A percentile compares a stretch with the other conserved stretches of the same genome.
phyloP scores from a whole-genome alignment of 64 coral and sea anemone species.

The Pocillopora damicornis region DNA sequence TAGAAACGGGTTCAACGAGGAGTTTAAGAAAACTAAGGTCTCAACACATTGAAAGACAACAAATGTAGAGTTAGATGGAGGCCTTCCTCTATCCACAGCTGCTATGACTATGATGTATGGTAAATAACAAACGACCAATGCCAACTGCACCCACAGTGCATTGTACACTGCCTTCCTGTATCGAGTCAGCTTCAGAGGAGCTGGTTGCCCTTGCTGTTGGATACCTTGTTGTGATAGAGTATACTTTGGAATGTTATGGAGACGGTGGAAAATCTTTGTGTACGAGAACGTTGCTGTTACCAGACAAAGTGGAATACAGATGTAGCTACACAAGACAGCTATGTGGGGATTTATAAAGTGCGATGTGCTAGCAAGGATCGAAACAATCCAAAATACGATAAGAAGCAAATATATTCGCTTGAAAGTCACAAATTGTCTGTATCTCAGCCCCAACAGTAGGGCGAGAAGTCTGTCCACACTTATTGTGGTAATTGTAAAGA shows the following conservation, averaged over 20 bases:
- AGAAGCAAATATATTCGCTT: not conserved
- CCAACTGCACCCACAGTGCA: not conserved
- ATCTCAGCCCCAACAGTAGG: too few species aligned
- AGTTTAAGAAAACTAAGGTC: not conserved
- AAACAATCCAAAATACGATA: not conserved
- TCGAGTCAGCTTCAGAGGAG: not conserved
- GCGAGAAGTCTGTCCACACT: too few species aligned
- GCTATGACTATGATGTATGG: not conserved
- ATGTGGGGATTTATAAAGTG: not conserved
- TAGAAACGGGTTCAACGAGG: not conserved
- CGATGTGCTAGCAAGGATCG: not conserved
- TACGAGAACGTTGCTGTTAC: not conserved
- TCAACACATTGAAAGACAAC: not conserved
- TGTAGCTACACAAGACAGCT: not conserved
- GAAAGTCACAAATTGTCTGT: not conserved
- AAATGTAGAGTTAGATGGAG: not conserved
- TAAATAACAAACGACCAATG: not conserved
- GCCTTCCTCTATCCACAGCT: not conserved
- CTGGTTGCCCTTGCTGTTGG: not conserved
- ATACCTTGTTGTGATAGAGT: not conserved
- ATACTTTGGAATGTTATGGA: not conserved
- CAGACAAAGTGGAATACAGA: not conserved
- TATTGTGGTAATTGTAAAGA: too few species aligned
- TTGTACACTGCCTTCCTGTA: not conserved
- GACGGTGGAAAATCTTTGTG: not conserved